Evolutionary conservation across 92 coral and sea anemone genomes (phyloP).

Genomic region (Epizoanthus ramosus): DNA sequence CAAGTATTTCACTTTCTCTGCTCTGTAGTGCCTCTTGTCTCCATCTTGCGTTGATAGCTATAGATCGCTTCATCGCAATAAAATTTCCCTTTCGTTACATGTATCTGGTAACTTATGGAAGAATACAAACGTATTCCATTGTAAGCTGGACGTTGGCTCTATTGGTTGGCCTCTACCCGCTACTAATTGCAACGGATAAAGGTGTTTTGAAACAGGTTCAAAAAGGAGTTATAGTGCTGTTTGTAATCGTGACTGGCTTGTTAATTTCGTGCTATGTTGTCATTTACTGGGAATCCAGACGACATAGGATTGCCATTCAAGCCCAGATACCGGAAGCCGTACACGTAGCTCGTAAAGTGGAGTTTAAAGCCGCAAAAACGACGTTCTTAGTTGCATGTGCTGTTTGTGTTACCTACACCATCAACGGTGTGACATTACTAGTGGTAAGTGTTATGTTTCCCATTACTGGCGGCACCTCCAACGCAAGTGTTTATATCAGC

Average conservation of each 20-base stretch:
- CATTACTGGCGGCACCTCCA: background rate
- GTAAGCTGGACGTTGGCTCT: background rate
- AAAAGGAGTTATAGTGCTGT: background rate
- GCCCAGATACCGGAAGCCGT: background rate
- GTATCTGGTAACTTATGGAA: background rate
- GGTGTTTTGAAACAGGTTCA: background rate
- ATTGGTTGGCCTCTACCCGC: background rate
- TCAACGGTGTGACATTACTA: background rate
- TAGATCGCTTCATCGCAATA: slow-evolving; percentile 19
- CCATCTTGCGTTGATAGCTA: background rate
- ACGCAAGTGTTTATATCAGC: background rate
- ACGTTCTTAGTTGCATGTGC: slow-evolving; percentile 8
- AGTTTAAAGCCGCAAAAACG: background rate
- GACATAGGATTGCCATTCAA: background rate
- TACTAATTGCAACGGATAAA: background rate
- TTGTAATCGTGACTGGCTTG: background rate
- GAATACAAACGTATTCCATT: background rate
- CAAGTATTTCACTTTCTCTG: no score
- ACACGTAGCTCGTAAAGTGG: background rate
- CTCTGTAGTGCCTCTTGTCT: background rate
- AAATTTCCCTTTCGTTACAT: background rate
- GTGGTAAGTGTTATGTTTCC: background rate
- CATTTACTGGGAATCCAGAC: background rate
- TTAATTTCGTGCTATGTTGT: background rate
- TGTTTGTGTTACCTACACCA: background rate